Conservation (phyloP, 2,888 invertebrate genomes). For the Lochmaea capreae region DNA sequence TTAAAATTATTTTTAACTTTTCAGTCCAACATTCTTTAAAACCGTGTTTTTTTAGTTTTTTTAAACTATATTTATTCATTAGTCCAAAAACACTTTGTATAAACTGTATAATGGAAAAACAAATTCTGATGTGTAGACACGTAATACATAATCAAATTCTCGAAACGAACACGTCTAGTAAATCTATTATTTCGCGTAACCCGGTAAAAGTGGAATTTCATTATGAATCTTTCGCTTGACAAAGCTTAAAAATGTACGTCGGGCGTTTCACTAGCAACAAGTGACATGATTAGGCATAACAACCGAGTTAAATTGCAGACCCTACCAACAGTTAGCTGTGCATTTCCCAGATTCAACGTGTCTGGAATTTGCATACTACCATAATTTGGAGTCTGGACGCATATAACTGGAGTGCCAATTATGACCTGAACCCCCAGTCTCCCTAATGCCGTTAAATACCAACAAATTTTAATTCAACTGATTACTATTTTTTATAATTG, state of each 20-base stretch:
- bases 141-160: not conserved
- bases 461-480: not conserved
- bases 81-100: not conserved
- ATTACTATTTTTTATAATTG: not conserved
- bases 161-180: not conserved
- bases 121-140: too few species aligned
- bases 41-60: too few species aligned
- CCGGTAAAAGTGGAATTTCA: slow-evolving; percentile 11
- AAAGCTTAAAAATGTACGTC: not conserved
- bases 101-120: too few species aligned
- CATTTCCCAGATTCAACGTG: slow-evolving; percentile 45
- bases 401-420: slow-evolving; percentile 44
- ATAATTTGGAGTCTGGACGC: slow-evolving; percentile 44
- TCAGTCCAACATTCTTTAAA: too few species aligned
- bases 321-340: slow-evolving; percentile 44
- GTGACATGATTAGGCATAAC: slow-evolving; percentile 56
- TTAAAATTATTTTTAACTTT: too few species aligned
- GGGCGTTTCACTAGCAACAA: slow-evolving; percentile 51
- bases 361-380: slow-evolving; percentile 50
- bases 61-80: too few species aligned
- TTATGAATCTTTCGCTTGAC: not conserved
- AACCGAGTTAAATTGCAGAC: slow-evolving; percentile 54
- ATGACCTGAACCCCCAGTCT: slow-evolving; percentile 27
- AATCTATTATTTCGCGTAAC: slow-evolving; percentile 6
- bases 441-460: not conserved